Evolutionary conservation across 1,140 invertebrate species (phyloP), one percentile per base, ranked within the genome.

Genomic region (Whitmania pigra): DNA sequence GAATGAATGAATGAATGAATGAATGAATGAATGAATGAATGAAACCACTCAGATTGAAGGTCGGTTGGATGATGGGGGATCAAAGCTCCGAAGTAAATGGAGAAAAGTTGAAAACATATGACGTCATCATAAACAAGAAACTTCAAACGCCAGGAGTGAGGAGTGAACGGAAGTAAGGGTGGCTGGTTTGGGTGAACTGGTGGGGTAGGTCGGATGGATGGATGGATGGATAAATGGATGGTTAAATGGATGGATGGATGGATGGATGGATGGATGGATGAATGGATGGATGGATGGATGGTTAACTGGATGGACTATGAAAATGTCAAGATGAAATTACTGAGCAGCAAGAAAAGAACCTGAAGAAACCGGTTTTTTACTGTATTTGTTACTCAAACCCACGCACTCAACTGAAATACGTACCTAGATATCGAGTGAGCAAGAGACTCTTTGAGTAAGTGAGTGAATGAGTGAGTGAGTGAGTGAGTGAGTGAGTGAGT

Each of bases 181-280:
- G 57, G 29, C 5, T 27, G n/a, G n/a, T n/a, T n/a, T n/a, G 22
- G 22, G 9, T 25, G 22, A 0, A 31, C 22, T 15, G 22, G 20
- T n/a, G 20, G 2, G 57, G 18, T 15, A 11, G 29, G 18, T 31
- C 2, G 29, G 18, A 31, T 31, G 20, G 57, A n/a, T 63, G 6
- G 20, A 13, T n/a, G 57, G 20, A 25, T 63, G 57, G 29, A 63
- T 31, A 17, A 15, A 31, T 31, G 29, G 57, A 31, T 15, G 57
- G 18, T 17, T 17, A 15, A 18, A 77, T 0, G 79, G 79, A 63
- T 79, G 77, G 67, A 74, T 3, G 31, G n/a, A n/a, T n/a, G 29
- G 18, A 31, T 31, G 20, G 57, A n/a, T 63, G 6, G 20, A 13
- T n/a, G 57, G 20, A 25, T 63, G 57, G 29, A 63, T 31, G n/a